Evolutionary conservation across 2,888 invertebrate species (phyloP).

Genomic region (Chymomyza caudatula): DNA sequence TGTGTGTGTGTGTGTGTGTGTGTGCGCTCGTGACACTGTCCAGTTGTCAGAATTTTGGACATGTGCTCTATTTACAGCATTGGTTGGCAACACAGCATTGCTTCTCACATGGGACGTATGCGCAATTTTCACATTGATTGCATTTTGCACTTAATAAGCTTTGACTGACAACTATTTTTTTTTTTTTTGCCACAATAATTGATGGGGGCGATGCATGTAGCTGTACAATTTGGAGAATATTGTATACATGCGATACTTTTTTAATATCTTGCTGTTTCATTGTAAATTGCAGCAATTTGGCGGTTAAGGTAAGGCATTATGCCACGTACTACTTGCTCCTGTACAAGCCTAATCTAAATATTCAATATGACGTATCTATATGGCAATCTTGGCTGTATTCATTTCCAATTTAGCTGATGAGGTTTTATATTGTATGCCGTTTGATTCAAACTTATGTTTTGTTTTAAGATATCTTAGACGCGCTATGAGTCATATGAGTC

Average conservation of each 20-base stretch:
- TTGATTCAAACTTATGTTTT: too few relatives aligned
- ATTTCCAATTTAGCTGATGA: too few relatives aligned
- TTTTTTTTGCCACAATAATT: background rate
- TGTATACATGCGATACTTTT: background rate
- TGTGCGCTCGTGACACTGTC: background rate
- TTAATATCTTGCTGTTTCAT: background rate
- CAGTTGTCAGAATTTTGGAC: constrained; percentile 1
- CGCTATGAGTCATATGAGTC: too few relatives aligned
- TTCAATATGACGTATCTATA: too few relatives aligned
- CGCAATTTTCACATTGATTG: constrained; percentile 27
- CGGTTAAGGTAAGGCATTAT: too few relatives aligned
- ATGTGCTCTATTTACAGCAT: background rate
- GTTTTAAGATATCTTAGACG: too few relatives aligned
- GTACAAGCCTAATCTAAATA: too few relatives aligned
- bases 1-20: background rate
- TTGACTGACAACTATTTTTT: background rate
- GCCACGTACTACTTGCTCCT: too few relatives aligned
- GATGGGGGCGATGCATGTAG: background rate
- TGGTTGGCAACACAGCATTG: background rate
- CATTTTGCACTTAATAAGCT: constrained; percentile 10
- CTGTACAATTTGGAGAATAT: background rate
- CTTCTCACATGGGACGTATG: constrained; percentile 29
- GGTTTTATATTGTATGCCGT: too few relatives aligned
- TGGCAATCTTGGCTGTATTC: too few relatives aligned
- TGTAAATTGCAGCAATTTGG: too few relatives aligned